Evolutionary conservation across 2,797 vertebrate genomes (phyloP).

Genomic region (Crypturellus tataupa): DNA sequence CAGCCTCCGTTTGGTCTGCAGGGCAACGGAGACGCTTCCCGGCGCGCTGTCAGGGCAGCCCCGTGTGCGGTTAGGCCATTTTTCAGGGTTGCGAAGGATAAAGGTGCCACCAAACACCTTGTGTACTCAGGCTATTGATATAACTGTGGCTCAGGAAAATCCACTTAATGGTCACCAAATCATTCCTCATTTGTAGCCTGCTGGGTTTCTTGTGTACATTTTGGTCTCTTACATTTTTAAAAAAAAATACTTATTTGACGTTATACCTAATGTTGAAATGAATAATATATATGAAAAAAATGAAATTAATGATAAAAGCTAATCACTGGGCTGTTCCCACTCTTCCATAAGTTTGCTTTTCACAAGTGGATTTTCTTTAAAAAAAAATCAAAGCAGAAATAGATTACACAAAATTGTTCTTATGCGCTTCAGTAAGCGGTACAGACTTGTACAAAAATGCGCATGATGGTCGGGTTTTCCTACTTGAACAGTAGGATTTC

Average conservation of each 20-base stretch:
- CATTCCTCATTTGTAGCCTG: background rate
- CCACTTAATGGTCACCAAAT: background rate
- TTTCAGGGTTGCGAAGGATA: background rate
- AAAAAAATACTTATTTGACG: background rate
- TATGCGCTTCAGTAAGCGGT: background rate
- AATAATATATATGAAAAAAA: background rate
- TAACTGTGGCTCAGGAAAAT: background rate
- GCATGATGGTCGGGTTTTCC: background rate
- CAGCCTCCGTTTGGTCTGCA: background rate
- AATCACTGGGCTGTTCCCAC: background rate
- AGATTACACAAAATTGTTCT: background rate
- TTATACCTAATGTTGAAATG: background rate
- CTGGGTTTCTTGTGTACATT: too few relatives aligned
- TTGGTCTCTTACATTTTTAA: background rate
- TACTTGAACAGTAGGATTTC: background rate
- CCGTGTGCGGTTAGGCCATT: background rate
- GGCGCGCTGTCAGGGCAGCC: background rate
- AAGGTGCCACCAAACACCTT: background rate
- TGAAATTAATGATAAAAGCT: background rate
- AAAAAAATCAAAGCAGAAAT: background rate
- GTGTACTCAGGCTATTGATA: background rate
- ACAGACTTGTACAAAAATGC: background rate
- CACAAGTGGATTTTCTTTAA: background rate
- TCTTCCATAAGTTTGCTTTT: background rate
- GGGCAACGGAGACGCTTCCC: rapidly evolving